Evolutionary conservation across 2,888 invertebrate genomes (phyloP).

Genomic region (Trichacis sp.): DNA sequence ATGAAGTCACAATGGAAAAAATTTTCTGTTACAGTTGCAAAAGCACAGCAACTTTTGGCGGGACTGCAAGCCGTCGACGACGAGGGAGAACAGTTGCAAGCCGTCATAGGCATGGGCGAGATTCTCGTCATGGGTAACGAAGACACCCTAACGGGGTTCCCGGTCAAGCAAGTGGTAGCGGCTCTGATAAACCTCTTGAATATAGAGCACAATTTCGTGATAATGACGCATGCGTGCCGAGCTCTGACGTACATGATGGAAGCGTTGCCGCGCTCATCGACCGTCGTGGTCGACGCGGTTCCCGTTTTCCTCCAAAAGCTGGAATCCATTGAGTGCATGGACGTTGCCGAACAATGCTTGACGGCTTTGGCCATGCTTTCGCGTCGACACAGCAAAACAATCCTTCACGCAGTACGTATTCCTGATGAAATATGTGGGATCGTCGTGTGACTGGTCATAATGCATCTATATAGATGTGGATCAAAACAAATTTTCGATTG

Average conservation of each 20-base stretch:
- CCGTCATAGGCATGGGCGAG: conserved; percentile 98
- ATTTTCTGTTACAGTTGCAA: too few relatives aligned
- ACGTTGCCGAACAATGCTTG: conserved; percentile 98
- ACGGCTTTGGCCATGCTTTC: conserved; percentile 98
- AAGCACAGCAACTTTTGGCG: conserved; percentile 92
- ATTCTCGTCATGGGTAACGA: conserved; percentile 99
- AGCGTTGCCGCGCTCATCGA: conserved; percentile 94
- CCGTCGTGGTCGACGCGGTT: conserved; percentile 95
- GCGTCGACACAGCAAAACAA: conserved; percentile 94
- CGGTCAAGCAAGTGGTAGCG: conserved; percentile 97
- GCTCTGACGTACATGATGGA: conserved; percentile 99
- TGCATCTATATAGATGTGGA: too few relatives aligned
- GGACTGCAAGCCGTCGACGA: conserved; percentile 94
- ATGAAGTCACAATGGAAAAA: too few relatives aligned
- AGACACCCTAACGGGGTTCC: conserved; percentile 97
- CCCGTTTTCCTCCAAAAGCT: conserved; percentile 97
- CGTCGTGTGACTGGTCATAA: too few relatives aligned
- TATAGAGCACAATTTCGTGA: conserved; percentile 99
- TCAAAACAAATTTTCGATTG: too few relatives aligned
- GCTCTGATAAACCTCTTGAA: conserved; percentile 91
- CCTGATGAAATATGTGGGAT: neutral
- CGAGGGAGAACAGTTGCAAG: conserved; percentile 95
- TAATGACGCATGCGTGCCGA: conserved; percentile 99
- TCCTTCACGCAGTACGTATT: conserved; percentile 85
- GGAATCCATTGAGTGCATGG: conserved; percentile 99